Conservation (phyloP, 2,888 invertebrate species). For the Aphidius colemani region DNA sequence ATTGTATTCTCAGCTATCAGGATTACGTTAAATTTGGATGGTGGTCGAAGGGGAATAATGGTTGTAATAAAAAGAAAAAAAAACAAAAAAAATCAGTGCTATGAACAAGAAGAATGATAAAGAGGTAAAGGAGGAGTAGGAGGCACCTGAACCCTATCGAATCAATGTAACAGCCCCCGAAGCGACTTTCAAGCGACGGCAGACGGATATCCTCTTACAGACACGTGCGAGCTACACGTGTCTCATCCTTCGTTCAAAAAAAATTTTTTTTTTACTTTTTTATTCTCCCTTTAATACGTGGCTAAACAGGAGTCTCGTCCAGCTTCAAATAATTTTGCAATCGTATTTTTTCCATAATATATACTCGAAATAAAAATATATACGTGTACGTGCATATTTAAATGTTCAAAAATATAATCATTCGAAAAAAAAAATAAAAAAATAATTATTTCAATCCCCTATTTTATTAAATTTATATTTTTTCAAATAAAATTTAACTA, state of each 20-base stretch:
- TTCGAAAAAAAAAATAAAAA: too few relatives aligned
- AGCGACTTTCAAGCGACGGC: slow-evolving; percentile 28
- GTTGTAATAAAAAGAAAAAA: neutral
- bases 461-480: too few relatives aligned
- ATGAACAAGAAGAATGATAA: slow-evolving; percentile 15
- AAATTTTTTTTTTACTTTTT: slow-evolving; percentile 3
- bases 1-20: slow-evolving; percentile 25
- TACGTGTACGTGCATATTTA: too few relatives aligned
- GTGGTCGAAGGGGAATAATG: neutral
- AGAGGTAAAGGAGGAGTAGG: slow-evolving; percentile 14
- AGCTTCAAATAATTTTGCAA: too few relatives aligned
- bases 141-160: slow-evolving; percentile 30
- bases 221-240: slow-evolving; percentile 58
- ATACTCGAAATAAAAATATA: too few relatives aligned
- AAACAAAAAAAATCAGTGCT: neutral
- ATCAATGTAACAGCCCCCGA: slow-evolving; percentile 23
- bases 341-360: too few relatives aligned
- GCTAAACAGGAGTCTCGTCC: slow-evolving; percentile 23
- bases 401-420: too few relatives aligned
- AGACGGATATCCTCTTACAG: slow-evolving; percentile 60
- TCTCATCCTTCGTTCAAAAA: slow-evolving; percentile 13
- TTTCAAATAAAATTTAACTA: too few relatives aligned
- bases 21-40: slow-evolving; percentile 17
- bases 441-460: too few relatives aligned
- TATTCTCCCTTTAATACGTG: slow-evolving; percentile 25